Base-by-base conservation (phyloP, 2,797 vertebrate genomes). In the Semotilus atromaculatus region DNA sequence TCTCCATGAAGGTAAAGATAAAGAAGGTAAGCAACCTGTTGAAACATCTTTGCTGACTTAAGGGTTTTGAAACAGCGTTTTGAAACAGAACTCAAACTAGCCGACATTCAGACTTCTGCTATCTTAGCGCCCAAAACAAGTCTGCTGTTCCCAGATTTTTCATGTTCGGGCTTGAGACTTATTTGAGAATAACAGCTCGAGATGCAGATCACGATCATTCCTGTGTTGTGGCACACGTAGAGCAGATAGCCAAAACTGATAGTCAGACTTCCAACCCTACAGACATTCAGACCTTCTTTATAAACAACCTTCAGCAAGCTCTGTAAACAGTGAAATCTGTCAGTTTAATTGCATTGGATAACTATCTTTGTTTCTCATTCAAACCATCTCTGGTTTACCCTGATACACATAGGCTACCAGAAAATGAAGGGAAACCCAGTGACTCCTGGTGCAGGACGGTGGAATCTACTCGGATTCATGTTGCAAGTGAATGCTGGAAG, bases 281-380 rank as follows among this genome's bases (percentile, higher is more conserved):
- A 29, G 72, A 84, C 16, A n/a, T 43, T 21, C 40, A 8, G 40
- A 67, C 73, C 38, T 83, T 88, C 81, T 58, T 43, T 55, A 36
- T 92, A 92, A 91, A 92, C 90, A 89, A 26, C 73, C 48, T 76
- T 81, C 45, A 73, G 40, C 26, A 29, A 2, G 8, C 64, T 93
- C 88, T 91, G 90, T 93, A 93, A 94, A 94, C 91, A 87, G 89
- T 83, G 55, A 5, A 86, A 90, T 83, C 86, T 87, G 67, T 82
- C 73, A 85, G 38, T 85, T 13, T 36, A 72, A 53, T 4, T 38
- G 31, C 66, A 1, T 45, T 71, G 51, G 91, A 94, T 93, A 26
- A 1, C 31, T 74, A 94, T 94, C 93, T 94, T 93, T 90, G 93
- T 94, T 92, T 86, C 31, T 87, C 86, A 92, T 94, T 94, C 86